phyloP scores from a whole-genome alignment of 2,797 vertebrate genomes.

The Chrosomus eos region DNA sequence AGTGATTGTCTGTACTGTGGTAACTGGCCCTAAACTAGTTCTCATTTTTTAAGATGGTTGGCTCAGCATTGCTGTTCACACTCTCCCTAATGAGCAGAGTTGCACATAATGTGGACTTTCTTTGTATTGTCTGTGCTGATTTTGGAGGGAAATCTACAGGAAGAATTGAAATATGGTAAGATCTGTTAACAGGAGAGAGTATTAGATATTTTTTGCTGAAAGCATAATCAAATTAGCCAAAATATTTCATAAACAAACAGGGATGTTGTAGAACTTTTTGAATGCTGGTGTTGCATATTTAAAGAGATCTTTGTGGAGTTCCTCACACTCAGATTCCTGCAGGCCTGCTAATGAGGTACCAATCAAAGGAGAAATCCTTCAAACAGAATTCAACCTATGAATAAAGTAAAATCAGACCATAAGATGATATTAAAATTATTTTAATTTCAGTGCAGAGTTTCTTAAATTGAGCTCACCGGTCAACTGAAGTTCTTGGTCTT shows the following conservation, averaged over 20 bases:
- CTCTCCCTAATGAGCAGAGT: constrained; percentile 14
- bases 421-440: constrained; percentile 21
- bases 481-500: neutral
- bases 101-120: neutral
- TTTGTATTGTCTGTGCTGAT: neutral
- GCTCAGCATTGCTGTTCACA: constrained; percentile 22
- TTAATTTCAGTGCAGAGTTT: constrained; percentile 20
- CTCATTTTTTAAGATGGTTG: constrained; percentile 29
- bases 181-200: constrained; percentile 2
- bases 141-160: neutral
- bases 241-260: constrained; percentile 7
- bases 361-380: constrained; percentile 44
- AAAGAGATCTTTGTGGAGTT: constrained; percentile 9
- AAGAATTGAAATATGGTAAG: neutral
- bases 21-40: constrained; percentile 30
- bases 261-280: constrained; percentile 4
- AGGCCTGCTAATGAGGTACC: constrained; percentile 24
- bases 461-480: constrained; percentile 5
- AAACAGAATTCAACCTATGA: constrained; percentile 17
- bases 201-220: neutral
- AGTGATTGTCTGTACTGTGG: constrained; percentile 17
- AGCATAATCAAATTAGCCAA: constrained; percentile 15
- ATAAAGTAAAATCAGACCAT: constrained; percentile 17
- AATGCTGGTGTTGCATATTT: neutral
- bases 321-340: neutral